These are phyloP conservation scores for Drosophila lowei DNA, from an alignment of 1,140 invertebrate species.

Conservation along the genomic window DNA sequence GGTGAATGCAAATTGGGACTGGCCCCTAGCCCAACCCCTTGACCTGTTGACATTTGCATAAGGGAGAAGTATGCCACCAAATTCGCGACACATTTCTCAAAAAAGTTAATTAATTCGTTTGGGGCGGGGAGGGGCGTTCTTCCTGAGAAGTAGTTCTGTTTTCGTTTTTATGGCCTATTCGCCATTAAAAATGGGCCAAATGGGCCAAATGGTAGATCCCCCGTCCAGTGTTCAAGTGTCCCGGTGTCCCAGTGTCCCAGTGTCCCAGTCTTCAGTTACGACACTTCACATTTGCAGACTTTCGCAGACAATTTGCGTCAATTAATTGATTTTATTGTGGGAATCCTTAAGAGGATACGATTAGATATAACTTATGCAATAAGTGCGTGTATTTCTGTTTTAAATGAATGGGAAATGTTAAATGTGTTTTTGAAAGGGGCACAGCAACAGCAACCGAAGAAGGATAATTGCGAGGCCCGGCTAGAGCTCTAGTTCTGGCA, in stretches of 20 bases:
- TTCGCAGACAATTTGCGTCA: conserved; percentile 77
- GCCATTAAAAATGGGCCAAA: conserved; percentile 36
- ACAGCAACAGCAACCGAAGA: no score
- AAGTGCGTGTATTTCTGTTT: conserved; percentile 12
- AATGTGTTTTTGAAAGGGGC: conserved; percentile 14
- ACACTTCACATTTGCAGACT: conserved; percentile 52
- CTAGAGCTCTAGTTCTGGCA: no score
- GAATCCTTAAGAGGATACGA: conserved; percentile 36
- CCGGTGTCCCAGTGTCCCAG: background rate
- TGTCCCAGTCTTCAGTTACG: background rate
- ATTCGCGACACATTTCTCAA: conserved; percentile 40
- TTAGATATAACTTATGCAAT: conserved; percentile 51
- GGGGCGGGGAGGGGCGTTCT: background rate
- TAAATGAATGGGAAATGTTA: conserved; percentile 9
- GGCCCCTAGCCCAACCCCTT: conserved; percentile 21
- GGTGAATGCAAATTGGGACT: conserved; percentile 4
- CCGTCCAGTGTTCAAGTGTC: background rate
- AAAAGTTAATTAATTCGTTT: conserved; percentile 72
- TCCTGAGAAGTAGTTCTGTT: background rate
- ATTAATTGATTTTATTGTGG: conserved; percentile 69
- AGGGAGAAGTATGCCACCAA: conserved; percentile 27
- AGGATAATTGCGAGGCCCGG: no score
- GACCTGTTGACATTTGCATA: conserved; percentile 80
- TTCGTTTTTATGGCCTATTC: conserved; percentile 51
- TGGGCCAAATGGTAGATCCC: conserved; percentile 1